Evolutionary conservation across 2,797 vertebrate genomes (phyloP).

Genomic region (Myripristis murdjan): DNA sequence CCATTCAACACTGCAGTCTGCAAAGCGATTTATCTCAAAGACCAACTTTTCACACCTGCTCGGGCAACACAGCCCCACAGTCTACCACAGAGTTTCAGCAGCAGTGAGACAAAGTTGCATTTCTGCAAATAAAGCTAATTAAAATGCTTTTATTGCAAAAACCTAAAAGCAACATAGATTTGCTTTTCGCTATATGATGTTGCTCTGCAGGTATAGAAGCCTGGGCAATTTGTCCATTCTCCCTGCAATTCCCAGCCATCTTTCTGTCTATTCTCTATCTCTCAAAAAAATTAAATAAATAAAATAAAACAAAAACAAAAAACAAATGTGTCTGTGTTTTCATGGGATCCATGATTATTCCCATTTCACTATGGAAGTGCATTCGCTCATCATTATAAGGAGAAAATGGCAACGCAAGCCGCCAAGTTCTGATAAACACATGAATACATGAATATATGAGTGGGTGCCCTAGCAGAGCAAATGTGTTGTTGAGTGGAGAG

Average conservation of each 20-base stretch:
- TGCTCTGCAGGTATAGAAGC: constrained; percentile 19
- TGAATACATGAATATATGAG: constrained; percentile 85
- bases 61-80: background rate
- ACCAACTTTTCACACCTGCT: constrained; percentile 2
- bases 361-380: constrained; percentile 67
- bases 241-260: constrained; percentile 40
- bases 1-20: background rate
- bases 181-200: constrained; percentile 9
- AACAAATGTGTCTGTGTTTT: constrained; percentile 61
- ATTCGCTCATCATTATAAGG: constrained; percentile 75
- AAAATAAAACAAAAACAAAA: too few relatives aligned
- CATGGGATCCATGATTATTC: constrained; percentile 71
- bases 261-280: constrained; percentile 28
- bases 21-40: constrained; percentile 2
- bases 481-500: constrained; percentile 77
- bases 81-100: background rate
- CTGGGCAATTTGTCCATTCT: constrained; percentile 39
- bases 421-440: constrained; percentile 80
- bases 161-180: constrained; percentile 4
- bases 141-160: constrained; percentile 19
- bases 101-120: background rate
- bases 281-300: constrained; percentile 38
- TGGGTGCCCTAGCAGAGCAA: constrained; percentile 54
- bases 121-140: background rate
- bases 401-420: constrained; percentile 74